Percentiles rank a stretch among this genome's conserved stretches.
Conservation (phyloP, 2,797 vertebrate genomes). For the Lindbergichthys nudifrons region DNA sequence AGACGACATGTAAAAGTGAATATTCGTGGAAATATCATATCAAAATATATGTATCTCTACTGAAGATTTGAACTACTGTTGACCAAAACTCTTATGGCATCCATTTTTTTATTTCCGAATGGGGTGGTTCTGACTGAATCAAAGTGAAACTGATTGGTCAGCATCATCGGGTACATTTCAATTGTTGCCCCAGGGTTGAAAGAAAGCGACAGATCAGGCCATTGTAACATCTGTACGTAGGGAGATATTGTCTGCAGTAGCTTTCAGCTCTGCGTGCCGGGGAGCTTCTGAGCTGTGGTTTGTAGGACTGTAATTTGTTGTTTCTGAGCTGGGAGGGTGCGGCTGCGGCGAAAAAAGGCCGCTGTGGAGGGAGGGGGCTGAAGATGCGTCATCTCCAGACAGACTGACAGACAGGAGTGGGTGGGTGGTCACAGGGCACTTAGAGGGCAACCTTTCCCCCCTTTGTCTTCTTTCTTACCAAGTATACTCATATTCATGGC, state of each 20-base stretch:
- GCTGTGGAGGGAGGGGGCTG: slow-evolving; percentile 48
- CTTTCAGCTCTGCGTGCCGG: slow-evolving; percentile 32
- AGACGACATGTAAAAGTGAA: background rate
- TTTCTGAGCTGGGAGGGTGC: slow-evolving; percentile 77
- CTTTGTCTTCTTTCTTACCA: slow-evolving; percentile 1
- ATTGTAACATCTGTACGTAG: slow-evolving; percentile 32
- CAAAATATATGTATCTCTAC: slow-evolving; percentile 4
- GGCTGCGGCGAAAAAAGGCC: slow-evolving; percentile 64
- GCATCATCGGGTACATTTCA: slow-evolving; percentile 32
- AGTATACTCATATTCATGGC: background rate
- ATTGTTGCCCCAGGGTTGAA: slow-evolving; percentile 30
- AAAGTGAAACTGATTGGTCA: slow-evolving; percentile 62
- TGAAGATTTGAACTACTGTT: slow-evolving; percentile 3
- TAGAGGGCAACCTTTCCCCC: slow-evolving; percentile 47
- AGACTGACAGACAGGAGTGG: slow-evolving; percentile 57
- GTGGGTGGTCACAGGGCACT: slow-evolving; percentile 70
- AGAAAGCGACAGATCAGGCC: slow-evolving; percentile 23
- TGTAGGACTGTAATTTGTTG: slow-evolving; percentile 79
- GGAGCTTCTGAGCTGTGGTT: slow-evolving; percentile 54
- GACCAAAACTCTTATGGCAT: slow-evolving; percentile 5
- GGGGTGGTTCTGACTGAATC: slow-evolving; percentile 51
- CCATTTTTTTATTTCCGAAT: slow-evolving; percentile 15
- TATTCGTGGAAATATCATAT: background rate
- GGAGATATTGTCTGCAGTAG: slow-evolving; percentile 46
- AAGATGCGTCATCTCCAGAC: slow-evolving; percentile 74